phyloP scores from a whole-genome alignment of 2,797 vertebrate genomes.

The Heterohyrax brucei region DNA sequence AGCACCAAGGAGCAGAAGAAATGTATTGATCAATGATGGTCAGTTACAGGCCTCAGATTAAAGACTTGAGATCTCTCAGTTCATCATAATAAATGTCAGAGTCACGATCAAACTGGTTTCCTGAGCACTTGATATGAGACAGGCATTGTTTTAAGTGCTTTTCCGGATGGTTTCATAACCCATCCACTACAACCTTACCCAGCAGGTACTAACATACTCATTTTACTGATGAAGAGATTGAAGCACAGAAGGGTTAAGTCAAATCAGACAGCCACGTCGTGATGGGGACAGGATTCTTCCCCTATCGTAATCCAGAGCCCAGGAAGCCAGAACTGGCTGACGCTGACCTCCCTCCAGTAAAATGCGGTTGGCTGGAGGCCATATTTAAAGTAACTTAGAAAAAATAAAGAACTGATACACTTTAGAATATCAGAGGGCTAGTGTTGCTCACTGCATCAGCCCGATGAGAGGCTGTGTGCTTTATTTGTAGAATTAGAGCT shows the following conservation, averaged over 20 bases:
- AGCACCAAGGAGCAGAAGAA: background rate
- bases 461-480: background rate
- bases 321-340: background rate
- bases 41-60: background rate
- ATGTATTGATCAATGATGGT: background rate
- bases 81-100: background rate
- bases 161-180: background rate
- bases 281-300: background rate
- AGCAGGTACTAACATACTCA: background rate
- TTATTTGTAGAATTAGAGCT: slow-evolving; percentile 5
- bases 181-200: background rate
- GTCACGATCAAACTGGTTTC: background rate
- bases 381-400: background rate
- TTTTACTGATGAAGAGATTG: background rate
- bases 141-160: background rate
- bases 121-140: background rate
- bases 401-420: background rate
- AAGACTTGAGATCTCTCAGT: background rate
- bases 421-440: background rate
- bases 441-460: background rate
- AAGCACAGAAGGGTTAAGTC: background rate
- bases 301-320: background rate
- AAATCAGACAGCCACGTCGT: background rate
- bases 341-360: background rate
- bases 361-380: background rate